Evolutionary conservation across 64 coral and sea anemone species (phyloP), one percentile per base, ranked within the genome.

Genomic region (Pocillopora verrucosa): DNA sequence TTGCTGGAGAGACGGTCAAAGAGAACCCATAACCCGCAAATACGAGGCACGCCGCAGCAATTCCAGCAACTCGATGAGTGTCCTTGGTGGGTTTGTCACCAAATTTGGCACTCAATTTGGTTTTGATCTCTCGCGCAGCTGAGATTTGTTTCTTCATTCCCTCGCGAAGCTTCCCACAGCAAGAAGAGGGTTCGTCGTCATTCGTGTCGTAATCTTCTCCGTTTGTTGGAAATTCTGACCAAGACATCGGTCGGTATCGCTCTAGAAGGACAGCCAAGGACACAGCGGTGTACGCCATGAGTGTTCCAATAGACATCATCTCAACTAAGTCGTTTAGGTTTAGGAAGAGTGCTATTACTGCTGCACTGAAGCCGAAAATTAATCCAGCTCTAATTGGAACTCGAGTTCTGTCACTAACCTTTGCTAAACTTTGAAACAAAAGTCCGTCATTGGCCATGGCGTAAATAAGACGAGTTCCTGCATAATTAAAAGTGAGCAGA

Each of bases 251-350:
- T 37, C 82, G 86, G 60, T 97, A 88, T 3, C 95, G 83, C 13
- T 93, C 84, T 11, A 97, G 41, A 34, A 97, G 62, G 22, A 97
- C 95, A 59, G 88, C 87, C 17, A 94, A 60, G 10, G 95, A 83
- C 1, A 93, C 89, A 10, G 87, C 87, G 2, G 92, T 97, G 78
- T 97, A 97, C 2, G 95, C 95, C 0, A 86, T 78, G 0, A 97
- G 76, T 9, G 95, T 97, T 34, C 95, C 95, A n/a, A 97, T 91
- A 9, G 95, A 97, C n/a, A 97, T 64, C 91, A 97, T 93, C 83
- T 97, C 91, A 2, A 97, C 91, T 10, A 97, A 22, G 14, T 97
- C 90, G 11, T 78, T 64, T 5, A 86, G 24, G 70, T 93, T 74
- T 10, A 91, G 15, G 77, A 97, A 93, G 20, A 97, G 58, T 19